phyloP scores from a whole-genome alignment of 1,140 invertebrate genomes.

The Cephus cinctus region DNA sequence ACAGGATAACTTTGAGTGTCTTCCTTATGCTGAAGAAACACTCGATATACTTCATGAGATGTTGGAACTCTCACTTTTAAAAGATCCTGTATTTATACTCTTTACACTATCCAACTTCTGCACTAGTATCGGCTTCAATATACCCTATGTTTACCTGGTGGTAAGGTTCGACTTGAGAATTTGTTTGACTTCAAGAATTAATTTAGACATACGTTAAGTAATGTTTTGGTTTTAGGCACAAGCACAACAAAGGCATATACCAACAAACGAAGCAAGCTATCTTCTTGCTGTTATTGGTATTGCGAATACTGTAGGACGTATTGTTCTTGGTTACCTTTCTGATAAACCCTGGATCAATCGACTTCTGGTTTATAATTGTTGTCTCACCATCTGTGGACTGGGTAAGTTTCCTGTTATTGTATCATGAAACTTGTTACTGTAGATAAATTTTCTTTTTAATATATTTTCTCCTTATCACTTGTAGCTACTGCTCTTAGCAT shows the following conservation, averaged over 20 bases:
- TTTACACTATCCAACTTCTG: constrained; percentile 93
- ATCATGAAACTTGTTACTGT: not conserved
- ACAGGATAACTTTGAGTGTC: constrained; percentile 39
- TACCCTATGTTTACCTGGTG: constrained; percentile 86
- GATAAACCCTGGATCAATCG: constrained; percentile 88
- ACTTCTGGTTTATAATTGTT: constrained; percentile 83
- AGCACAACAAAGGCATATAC: constrained; percentile 62
- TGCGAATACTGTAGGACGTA: constrained; percentile 84
- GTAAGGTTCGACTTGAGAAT: constrained; percentile 42
- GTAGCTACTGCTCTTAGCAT: constrained; percentile 78
- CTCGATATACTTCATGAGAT: constrained; percentile 73
- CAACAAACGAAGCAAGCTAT: constrained; percentile 61
- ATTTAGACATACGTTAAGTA: constrained; percentile 5
- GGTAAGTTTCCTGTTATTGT: constrained; percentile 58
- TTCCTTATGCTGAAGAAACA: constrained; percentile 60
- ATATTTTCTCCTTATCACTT: constrained; percentile 46
- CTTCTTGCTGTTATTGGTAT: constrained; percentile 80
- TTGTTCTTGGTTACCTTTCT: constrained; percentile 80
- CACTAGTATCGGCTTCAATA: constrained; percentile 95
- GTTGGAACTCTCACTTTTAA: constrained; percentile 81
- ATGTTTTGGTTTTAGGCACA: constrained; percentile 56
- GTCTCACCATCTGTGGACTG: constrained; percentile 80
- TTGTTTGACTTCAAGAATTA: not conserved
- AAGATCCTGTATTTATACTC: constrained; percentile 84
- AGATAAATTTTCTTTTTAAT: constrained; percentile 2